These are phyloP conservation scores for Mya arenaria DNA, from an alignment of 1,140 invertebrate genomes.

Conservation along the genomic window DNA sequence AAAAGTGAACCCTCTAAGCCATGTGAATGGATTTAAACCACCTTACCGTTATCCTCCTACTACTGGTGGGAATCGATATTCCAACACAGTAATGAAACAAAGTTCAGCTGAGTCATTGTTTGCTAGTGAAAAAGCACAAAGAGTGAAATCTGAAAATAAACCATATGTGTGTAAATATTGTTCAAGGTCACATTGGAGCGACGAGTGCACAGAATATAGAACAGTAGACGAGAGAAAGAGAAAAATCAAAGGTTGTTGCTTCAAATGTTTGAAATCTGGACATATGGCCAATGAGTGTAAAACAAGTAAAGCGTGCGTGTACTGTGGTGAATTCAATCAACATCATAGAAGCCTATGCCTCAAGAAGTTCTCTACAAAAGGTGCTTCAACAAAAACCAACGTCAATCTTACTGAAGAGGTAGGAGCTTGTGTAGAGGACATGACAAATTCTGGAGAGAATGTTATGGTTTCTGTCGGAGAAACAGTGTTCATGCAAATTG, in stretches of 20 bases:
- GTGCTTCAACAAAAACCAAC: neutral
- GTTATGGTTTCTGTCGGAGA: neutral
- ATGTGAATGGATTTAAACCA: no score
- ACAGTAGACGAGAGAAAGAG: slow-evolving; percentile 7
- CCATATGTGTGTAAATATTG: neutral
- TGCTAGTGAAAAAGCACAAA: no score
- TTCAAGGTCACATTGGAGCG: neutral
- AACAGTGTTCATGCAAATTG: slow-evolving; percentile 4
- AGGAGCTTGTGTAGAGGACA: neutral
- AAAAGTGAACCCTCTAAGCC: no score
- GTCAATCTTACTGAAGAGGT: neutral
- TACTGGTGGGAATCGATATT: no score
- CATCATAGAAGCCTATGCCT: neutral
- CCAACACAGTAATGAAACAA: no score
- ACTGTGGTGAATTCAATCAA: slow-evolving; percentile 1
- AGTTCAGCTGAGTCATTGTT: no score
- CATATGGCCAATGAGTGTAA: neutral
- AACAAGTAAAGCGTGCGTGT: neutral
- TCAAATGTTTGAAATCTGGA: neutral
- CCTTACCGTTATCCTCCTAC: no score
- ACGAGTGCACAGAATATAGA: neutral
- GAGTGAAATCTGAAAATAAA: no score
- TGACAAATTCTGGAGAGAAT: neutral
- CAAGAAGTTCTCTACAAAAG: neutral
- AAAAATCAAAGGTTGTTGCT: neutral